Evolutionary conservation across 2,797 vertebrate species (phyloP).

Genomic region (Crax fasciolata): DNA sequence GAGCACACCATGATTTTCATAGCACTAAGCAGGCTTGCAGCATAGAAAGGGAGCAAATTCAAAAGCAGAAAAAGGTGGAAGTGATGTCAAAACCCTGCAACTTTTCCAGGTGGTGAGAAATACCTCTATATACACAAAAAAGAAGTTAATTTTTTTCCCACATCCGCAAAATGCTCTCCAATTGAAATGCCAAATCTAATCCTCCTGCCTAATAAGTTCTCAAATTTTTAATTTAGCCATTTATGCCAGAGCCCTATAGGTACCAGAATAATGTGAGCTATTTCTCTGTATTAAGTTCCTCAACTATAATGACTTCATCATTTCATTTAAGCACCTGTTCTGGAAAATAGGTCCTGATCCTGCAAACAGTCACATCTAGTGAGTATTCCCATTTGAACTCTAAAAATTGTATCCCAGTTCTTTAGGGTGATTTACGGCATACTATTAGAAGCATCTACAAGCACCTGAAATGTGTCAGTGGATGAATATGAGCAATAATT

Average conservation of each 20-base stretch:
- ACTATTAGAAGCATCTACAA: slow-evolving; percentile 59
- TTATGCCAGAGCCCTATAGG: slow-evolving; percentile 37
- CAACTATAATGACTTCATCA: slow-evolving; percentile 63
- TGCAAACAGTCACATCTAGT: slow-evolving; percentile 38
- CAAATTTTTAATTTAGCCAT: slow-evolving; percentile 64
- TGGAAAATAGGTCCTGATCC: slow-evolving; percentile 71
- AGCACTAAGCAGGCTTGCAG: background rate
- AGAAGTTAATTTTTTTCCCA: background rate
- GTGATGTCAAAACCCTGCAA: slow-evolving; percentile 34
- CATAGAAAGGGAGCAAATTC: background rate
- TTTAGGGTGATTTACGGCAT: slow-evolving; percentile 44
- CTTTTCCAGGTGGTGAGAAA: slow-evolving; percentile 39
- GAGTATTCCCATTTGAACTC: slow-evolving; percentile 71
- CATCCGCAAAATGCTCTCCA: background rate
- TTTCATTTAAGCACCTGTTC: slow-evolving; percentile 73
- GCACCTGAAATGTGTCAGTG: slow-evolving; percentile 58
- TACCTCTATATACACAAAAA: background rate
- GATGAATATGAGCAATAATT: slow-evolving; percentile 60
- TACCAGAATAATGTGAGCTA: slow-evolving; percentile 37
- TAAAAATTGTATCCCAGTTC: slow-evolving; percentile 63
- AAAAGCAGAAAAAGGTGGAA: slow-evolving; percentile 4
- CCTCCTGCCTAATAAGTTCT: slow-evolving; percentile 59
- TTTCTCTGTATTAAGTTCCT: slow-evolving; percentile 67
- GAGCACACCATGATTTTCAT: background rate
- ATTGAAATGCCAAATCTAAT: slow-evolving; percentile 39